These are phyloP conservation scores for Leptopilina myrica DNA, from an alignment of 2,888 invertebrate species.

Conservation along the genomic window DNA sequence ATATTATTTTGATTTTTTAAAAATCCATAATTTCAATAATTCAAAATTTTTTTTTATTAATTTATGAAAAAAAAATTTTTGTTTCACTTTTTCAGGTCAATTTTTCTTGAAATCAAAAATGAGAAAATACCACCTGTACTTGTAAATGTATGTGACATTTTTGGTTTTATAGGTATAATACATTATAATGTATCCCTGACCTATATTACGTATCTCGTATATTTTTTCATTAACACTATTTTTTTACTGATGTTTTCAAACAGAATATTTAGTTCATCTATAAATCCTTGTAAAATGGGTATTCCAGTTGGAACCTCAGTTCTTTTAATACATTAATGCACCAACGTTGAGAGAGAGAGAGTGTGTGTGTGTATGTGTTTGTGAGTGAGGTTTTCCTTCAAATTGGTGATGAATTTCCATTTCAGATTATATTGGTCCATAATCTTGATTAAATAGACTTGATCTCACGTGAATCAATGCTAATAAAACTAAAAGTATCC, in stretches of 20 bases:
- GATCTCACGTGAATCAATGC: conserved; percentile 4
- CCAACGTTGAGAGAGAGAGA: background rate
- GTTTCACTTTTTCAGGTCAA: no score
- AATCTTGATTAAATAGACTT: conserved; percentile 6
- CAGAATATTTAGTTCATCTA: conserved; percentile 18
- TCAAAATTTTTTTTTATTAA: no score
- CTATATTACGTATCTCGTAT: background rate
- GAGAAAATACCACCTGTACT: background rate
- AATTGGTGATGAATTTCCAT: conserved; percentile 12
- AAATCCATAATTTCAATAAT: no score
- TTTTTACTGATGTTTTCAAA: background rate
- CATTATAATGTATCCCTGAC: background rate
- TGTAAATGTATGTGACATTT: background rate
- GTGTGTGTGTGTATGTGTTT: no score
- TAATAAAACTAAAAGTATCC: conserved; percentile 3
- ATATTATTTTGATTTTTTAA: no score
- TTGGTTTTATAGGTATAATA: background rate
- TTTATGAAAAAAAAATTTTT: no score
- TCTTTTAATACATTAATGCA: conserved; percentile 16
- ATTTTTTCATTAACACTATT: conserved; percentile 11
- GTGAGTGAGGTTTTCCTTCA: background rate
- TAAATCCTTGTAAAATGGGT: background rate
- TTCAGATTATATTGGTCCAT: conserved; percentile 8
- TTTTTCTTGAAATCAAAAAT: no score
- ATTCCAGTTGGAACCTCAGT: background rate